phyloP scores from a whole-genome alignment of 2,797 vertebrate species.

The Kryptolebias ocellatus region DNA sequence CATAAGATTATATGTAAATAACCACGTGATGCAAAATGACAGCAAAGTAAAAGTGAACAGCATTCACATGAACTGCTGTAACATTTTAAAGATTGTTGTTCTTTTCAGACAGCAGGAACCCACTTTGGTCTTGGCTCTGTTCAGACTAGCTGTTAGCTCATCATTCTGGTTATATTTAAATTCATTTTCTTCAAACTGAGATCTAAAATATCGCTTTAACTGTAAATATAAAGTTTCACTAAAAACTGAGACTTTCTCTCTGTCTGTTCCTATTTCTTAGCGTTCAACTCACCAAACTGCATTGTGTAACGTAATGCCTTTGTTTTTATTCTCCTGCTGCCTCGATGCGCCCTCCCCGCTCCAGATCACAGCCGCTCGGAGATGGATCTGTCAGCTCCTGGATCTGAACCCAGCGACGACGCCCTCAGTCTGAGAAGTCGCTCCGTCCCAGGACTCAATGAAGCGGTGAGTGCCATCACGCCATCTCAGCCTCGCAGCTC shows the following conservation, averaged over 20 bases:
- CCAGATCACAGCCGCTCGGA: conserved; percentile 92
- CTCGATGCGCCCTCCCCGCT: conserved; percentile 15
- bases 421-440: conserved; percentile 85
- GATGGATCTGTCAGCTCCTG: conserved; percentile 88
- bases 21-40: too few species aligned
- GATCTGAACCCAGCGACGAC: conserved; percentile 85
- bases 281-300: conserved; percentile 19
- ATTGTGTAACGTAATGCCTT: conserved; percentile 2
- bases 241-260: not conserved
- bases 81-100: too few species aligned
- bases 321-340: conserved; percentile 1
- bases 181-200: too few species aligned
- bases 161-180: too few species aligned
- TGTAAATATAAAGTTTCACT: not conserved
- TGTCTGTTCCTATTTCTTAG: conserved; percentile 2
- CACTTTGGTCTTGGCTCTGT: too few species aligned
- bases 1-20: too few species aligned
- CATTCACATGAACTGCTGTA: too few species aligned
- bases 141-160: too few species aligned
- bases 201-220: too few species aligned
- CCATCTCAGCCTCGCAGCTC: not conserved
- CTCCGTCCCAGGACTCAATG: conserved; percentile 90
- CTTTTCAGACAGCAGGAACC: too few species aligned
- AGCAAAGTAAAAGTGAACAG: too few species aligned
- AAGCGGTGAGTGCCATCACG: conserved; percentile 82